Evolutionary conservation across 2,113 vertebrate genomes (phyloP).

Genomic region (Oryzias celebensis): DNA sequence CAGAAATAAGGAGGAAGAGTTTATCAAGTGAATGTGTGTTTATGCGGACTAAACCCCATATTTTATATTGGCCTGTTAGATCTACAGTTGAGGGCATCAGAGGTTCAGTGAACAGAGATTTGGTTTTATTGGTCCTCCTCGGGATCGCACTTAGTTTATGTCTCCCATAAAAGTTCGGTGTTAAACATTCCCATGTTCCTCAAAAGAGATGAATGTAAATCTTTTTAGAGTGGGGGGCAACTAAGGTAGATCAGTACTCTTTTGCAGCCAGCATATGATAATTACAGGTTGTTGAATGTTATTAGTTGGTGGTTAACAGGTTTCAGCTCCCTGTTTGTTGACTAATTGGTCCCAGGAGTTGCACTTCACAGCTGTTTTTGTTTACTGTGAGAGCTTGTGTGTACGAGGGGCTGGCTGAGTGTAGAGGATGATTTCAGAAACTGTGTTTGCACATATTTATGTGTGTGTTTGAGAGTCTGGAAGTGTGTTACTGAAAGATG

Average conservation of each 20-base stretch:
- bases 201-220: not conserved
- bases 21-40: conserved; percentile 31
- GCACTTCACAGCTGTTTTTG: conserved; percentile 45
- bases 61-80: conserved; percentile 34
- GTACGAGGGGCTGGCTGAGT: conserved; percentile 13
- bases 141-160: too few species aligned
- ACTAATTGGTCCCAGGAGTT: conserved; percentile 63
- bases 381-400: conserved; percentile 26
- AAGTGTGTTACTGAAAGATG: conserved; percentile 40
- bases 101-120: too few species aligned
- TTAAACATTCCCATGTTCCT: too few species aligned
- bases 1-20: conserved; percentile 27
- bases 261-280: conserved; percentile 31
- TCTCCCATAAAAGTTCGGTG: too few species aligned
- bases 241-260: conserved; percentile 2
- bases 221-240: not conserved
- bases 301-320: conserved; percentile 52
- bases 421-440: conserved; percentile 21
- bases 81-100: conserved; percentile 19
- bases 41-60: conserved; percentile 23
- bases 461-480: conserved; percentile 17
- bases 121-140: too few species aligned
- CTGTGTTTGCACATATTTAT: conserved; percentile 3
- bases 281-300: conserved; percentile 41
- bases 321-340: conserved; percentile 44